These are phyloP conservation scores for Chaunax sp. DNA, from an alignment of 2,797 vertebrate species.

Conservation along the genomic window DNA sequence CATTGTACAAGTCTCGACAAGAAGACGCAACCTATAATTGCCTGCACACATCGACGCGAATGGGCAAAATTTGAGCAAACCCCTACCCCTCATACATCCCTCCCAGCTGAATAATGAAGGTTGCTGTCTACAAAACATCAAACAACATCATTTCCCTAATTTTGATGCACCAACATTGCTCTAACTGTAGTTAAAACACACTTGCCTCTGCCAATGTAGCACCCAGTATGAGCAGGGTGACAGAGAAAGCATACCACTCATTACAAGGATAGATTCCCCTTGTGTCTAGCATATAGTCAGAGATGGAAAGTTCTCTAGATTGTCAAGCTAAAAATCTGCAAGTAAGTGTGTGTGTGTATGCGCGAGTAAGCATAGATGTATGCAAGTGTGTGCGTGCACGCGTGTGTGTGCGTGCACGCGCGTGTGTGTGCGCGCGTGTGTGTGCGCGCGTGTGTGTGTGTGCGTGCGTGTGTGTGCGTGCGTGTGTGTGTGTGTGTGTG, in stretches of 20 bases:
- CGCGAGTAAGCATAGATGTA: no score
- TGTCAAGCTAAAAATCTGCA: constrained; percentile 52
- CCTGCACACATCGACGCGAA: constrained; percentile 67
- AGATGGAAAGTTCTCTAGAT: constrained; percentile 67
- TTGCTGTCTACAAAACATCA: constrained; percentile 25
- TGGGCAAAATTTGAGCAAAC: constrained; percentile 32
- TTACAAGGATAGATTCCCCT: constrained; percentile 53
- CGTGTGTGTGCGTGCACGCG: constrained; percentile 23
- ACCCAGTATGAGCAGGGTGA: constrained; percentile 38
- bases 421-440: constrained; percentile 25
- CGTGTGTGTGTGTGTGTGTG: constrained; percentile 36
- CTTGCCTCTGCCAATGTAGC: constrained; percentile 36
- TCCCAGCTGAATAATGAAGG: constrained; percentile 31
- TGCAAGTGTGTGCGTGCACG: constrained; percentile 1
- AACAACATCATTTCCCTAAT: constrained; percentile 33
- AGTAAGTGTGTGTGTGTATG: constrained; percentile 28
- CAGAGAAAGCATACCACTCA: constrained; percentile 48
- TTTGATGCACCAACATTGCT: constrained; percentile 4
- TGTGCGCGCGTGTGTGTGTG: constrained; percentile 23
- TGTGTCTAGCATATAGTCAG: constrained; percentile 50
- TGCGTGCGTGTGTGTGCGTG: constrained; percentile 16
- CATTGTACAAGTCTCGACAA: constrained; percentile 80
- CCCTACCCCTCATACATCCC: constrained; percentile 51
- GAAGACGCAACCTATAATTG: constrained; percentile 83
- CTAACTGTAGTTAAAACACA: constrained; percentile 27